phyloP scores from a whole-genome alignment of 2,797 vertebrate genomes.

The Caiman crocodilus region DNA sequence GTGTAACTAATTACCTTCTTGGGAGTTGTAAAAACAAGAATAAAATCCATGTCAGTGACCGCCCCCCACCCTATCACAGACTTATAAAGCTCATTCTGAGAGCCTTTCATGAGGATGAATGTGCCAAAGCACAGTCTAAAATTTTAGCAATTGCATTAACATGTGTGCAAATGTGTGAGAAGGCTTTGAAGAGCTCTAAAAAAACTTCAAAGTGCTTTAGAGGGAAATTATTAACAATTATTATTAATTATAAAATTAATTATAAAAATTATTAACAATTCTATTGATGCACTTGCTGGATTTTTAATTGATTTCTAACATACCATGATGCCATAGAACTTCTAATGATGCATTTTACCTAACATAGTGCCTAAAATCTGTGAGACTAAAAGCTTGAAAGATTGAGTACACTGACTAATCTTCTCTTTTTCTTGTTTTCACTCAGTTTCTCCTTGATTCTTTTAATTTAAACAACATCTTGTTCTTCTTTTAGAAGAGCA shows the following conservation, averaged over 20 bases:
- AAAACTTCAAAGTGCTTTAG: conserved; percentile 56
- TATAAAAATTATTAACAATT: conserved; percentile 54
- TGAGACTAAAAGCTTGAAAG: neutral
- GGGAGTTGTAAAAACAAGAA: conserved; percentile 57
- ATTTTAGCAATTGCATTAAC: conserved; percentile 60
- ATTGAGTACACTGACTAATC: fast-evolving
- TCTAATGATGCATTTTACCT: neutral
- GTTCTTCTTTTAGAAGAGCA: neutral
- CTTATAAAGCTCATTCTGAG: conserved; percentile 35
- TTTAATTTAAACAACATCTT: neutral
- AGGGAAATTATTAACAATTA: conserved; percentile 53
- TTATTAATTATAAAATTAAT: no score
- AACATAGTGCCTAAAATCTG: neutral
- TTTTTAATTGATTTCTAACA: conserved; percentile 55
- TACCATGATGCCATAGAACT: conserved; percentile 52
- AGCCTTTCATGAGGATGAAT: conserved; percentile 68
- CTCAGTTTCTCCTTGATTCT: neutral
- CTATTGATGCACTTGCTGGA: conserved; percentile 49
- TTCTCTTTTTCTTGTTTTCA: neutral
- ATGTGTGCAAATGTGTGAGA: conserved; percentile 54
- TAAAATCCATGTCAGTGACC: conserved; percentile 55
- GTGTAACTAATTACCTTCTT: conserved; percentile 57
- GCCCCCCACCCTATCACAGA: conserved; percentile 11
- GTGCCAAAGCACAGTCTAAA: conserved; percentile 45
- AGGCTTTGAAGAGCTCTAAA: conserved; percentile 47